A percentile compares a stretch with the other conserved stretches of the same genome.
These are phyloP conservation scores for Pyrocephalus nanus DNA, from an alignment of 2,797 vertebrate species.

Conservation along the genomic window DNA sequence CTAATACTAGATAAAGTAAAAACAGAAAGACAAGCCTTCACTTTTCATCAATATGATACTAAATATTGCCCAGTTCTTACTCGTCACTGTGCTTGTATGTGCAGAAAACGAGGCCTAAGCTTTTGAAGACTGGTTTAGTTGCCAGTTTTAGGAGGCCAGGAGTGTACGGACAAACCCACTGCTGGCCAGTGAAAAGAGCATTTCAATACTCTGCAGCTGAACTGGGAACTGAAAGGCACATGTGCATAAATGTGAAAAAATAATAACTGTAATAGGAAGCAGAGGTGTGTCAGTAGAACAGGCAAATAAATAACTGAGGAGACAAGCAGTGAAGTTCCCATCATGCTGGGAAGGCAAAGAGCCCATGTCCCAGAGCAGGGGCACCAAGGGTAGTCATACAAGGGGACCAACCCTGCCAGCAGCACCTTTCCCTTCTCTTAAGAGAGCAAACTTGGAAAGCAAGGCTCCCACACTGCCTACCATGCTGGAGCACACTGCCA, in stretches of 20 bases:
- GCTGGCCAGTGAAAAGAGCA: background rate
- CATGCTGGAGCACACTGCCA: background rate
- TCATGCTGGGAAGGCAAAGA: background rate
- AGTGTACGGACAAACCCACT: background rate
- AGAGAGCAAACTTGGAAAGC: background rate
- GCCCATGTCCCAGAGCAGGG: accelerated
- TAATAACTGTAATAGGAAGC: background rate
- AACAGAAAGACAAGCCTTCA: background rate
- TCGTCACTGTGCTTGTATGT: background rate
- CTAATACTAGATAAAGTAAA: background rate
- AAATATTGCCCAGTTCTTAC: background rate
- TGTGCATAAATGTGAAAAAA: background rate
- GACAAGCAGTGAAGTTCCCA: background rate
- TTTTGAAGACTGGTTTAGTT: background rate
- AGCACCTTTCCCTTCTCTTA: background rate
- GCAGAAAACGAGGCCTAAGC: background rate
- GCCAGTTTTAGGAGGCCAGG: background rate
- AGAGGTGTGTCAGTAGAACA: background rate
- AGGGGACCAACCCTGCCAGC: background rate
- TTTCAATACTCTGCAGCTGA: background rate
- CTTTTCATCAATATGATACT: background rate
- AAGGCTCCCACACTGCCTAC: background rate
- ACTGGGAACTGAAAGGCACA: background rate
- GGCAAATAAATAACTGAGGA: background rate
- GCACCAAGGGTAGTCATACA: accelerated